Evolutionary conservation across 2,888 invertebrate species (phyloP), one percentile per base, ranked within the genome.

Genomic region (Euclidia mi): DNA sequence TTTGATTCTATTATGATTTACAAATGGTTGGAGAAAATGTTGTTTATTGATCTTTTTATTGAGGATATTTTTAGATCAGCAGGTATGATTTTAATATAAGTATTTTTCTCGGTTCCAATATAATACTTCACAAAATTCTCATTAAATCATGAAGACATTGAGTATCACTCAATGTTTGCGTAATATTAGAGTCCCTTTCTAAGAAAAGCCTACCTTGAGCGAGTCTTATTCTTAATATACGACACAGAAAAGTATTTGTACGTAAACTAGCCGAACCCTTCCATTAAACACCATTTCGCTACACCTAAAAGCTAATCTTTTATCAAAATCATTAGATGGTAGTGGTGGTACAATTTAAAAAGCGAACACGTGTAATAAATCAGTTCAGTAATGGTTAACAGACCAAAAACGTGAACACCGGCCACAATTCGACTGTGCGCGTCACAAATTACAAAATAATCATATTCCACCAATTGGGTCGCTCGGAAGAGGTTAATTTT

Each of bases 401-500:
- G 58, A 64, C 69, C 76, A 78, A 79, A 78, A 81, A 68, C 59
- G 69, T 62, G 72, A 61, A 74, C 51, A 72, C 75, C 62, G 75
- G 69, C 76, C 79, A 79, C 84, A 82, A 79, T 78, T 83, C 79
- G 69, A 67, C 64, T 63, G 71, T 76, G 73, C 76, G 76, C 79
- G 81, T 86, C 86, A 82, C 86, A 90, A 88, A 87, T 91, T 90
- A 90, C 86, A 89, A 89, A 89, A 88, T 89, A 91, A 91, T 91
- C 91, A 91, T 90, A 85, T 85, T 77, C 81, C 82, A 82, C 85
- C 88, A 88, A 91, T 89, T 87, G 88, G 83, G 81, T 83, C 77
- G 83, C 86, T 81, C 84, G 88, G 88, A 91, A 89, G 89, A 89
- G 91, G 90, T 91, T 89, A 90, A 90, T 91, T 90, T 89, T 87